A percentile compares a stretch with the other conserved stretches of the same genome.
These are phyloP conservation scores for Forbesichthys papilliferus DNA, from an alignment of 2,113 vertebrate genomes.

Conservation along the genomic window DNA sequence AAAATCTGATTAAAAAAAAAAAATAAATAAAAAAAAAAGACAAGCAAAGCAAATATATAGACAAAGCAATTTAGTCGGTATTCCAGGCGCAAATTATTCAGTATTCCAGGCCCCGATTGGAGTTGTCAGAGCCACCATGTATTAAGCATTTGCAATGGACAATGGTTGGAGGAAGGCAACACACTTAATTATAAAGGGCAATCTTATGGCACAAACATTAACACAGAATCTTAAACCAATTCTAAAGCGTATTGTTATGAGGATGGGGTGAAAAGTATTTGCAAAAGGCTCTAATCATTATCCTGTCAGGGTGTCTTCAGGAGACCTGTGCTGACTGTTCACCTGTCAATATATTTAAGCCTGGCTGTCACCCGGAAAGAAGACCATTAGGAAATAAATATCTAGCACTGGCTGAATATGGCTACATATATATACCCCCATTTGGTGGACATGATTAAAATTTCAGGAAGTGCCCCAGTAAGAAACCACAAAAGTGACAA, in stretches of 20 bases:
- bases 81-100: neutral
- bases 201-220: neutral
- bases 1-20: too few relatives aligned
- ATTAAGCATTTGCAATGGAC: too few relatives aligned
- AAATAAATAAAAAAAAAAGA: conserved; percentile 52
- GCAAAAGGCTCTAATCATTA: neutral
- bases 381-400: neutral
- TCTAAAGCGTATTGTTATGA: conserved; percentile 6
- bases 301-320: conserved; percentile 10
- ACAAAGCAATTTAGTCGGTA: neutral
- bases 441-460: conserved; percentile 17
- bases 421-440: conserved; percentile 9
- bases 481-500: conserved; percentile 23
- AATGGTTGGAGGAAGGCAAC: too few relatives aligned
- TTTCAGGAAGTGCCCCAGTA: neutral
- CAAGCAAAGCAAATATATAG: conserved; percentile 47
- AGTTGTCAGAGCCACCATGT: too few relatives aligned
- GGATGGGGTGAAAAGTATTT: conserved; percentile 24
- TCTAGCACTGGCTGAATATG: conserved; percentile 5
- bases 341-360: neutral
- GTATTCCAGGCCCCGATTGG: too few relatives aligned
- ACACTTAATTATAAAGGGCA: neutral
- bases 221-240: conserved; percentile 16
- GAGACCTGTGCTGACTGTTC: neutral
- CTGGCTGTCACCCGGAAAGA: neutral